A percentile compares a stretch with the other conserved stretches of the same genome.
Evolutionary conservation across 2,888 invertebrate species (phyloP).

Genomic region (Drosophila paranaensis): DNA sequence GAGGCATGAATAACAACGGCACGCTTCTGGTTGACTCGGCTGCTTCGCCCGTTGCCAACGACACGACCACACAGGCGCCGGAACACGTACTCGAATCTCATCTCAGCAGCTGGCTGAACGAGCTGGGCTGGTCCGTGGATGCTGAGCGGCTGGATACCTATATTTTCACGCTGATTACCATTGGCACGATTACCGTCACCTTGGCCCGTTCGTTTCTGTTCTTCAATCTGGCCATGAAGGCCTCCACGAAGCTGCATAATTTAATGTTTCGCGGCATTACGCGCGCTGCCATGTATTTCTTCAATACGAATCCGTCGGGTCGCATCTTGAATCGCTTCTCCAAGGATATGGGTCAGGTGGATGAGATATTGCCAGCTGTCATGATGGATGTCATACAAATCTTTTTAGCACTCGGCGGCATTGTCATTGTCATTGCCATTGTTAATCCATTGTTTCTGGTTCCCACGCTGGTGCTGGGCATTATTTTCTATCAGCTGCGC

Average conservation of each 20-base stretch:
- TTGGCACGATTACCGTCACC: conserved; percentile 84
- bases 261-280: conserved; percentile 93
- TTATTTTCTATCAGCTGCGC: conserved; percentile 91
- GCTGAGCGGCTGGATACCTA: conserved; percentile 84
- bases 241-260: conserved; percentile 92
- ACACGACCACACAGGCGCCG: conserved; percentile 30
- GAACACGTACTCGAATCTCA: conserved; percentile 51
- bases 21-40: conserved; percentile 17
- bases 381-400: conserved; percentile 88
- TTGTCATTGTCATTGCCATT: conserved; percentile 90
- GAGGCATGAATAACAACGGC: conserved; percentile 31
- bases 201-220: conserved; percentile 85
- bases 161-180: conserved; percentile 85
- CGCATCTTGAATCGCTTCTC: conserved; percentile 94
- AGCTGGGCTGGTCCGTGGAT: conserved; percentile 65
- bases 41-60: conserved; percentile 31
- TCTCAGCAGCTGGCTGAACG: conserved; percentile 55
- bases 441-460: conserved; percentile 91
- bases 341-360: conserved; percentile 91
- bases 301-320: conserved; percentile 94
- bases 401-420: conserved; percentile 92
- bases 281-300: conserved; percentile 93
- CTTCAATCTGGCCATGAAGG: conserved; percentile 88
- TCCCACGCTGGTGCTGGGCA: conserved; percentile 89
- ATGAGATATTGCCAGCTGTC: conserved; percentile 84